Evolutionary conservation across 2,113 vertebrate species (phyloP), one percentile per base, ranked within the genome.

Genomic region (Marcusenius ussheri): DNA sequence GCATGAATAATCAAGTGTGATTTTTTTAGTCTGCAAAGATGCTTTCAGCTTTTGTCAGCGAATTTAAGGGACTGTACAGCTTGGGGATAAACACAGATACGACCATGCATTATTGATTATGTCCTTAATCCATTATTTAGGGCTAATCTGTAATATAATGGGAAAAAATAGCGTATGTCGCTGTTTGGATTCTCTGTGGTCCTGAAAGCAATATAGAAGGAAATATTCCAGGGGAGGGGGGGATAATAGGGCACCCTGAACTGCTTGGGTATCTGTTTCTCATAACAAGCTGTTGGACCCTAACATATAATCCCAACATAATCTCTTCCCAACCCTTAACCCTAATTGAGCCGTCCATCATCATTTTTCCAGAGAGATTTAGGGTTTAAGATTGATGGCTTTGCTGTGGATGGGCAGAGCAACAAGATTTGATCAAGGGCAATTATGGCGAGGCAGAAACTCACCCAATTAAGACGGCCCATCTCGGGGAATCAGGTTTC

Each of bases 121-220:
- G 88, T 90, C 58, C 85, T 66, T 62, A 47, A 92, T 91, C 90
- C 89, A 90, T 92, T 91, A 91, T 90, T 93, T 53, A 92, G 90
- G 89, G 83, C 62, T 58, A 91, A 90, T 90, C 85, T 90, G 66
- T 87, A 90, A 53, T 89, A 88, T 90, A 91, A 90, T 91, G n/a
- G 70, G 51, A 90, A 91, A 70, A 89, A 87, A 91, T 87, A 35
- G 46, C 58, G 11, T 88, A 66, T 15, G 31, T 88, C 88, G 42
- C 86, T 90, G 58, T 90, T 84, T 70, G 56, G 31, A 70, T 80
- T 91, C 89, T 87, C 46, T 5, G 27, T 89, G 62, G 51, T 53
- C 13, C 27, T 17, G 31, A 84, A 88, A 70, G 3, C 45, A 70
- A 50, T 46, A 70, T 39, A 77, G 89, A 66, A 42, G 3, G 88